A percentile compares a stretch with the other conserved stretches of the same genome.
phyloP scores from a whole-genome alignment of 2,888 invertebrate genomes.

The Onchidella celtica region DNA sequence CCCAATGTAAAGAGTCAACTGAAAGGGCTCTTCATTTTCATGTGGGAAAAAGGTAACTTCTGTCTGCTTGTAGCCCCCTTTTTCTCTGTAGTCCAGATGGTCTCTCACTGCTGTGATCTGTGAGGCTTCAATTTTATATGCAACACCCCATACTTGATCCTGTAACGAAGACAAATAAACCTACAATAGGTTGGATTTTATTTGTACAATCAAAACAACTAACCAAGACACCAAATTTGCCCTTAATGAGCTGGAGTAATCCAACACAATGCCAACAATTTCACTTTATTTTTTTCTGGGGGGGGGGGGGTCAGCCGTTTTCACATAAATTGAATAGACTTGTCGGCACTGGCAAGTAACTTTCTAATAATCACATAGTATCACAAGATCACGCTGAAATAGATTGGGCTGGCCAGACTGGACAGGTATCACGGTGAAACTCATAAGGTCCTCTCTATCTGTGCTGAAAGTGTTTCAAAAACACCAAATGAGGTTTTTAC shows the following conservation, averaged over 20 bases:
- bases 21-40: conserved; percentile 82
- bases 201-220: neutral
- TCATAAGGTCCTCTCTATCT: too few relatives aligned
- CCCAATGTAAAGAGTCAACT: conserved; percentile 90
- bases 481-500: too few relatives aligned
- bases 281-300: too few relatives aligned
- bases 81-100: conserved; percentile 94
- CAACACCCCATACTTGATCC: conserved; percentile 93
- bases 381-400: too few relatives aligned
- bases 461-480: too few relatives aligned
- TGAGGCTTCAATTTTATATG: conserved; percentile 89
- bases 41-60: conserved; percentile 87
- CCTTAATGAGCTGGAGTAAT: neutral
- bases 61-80: conserved; percentile 92
- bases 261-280: too few relatives aligned
- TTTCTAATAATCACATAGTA: too few relatives aligned
- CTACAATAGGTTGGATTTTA: neutral
- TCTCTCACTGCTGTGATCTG: conserved; percentile 86
- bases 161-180: conserved; percentile 61
- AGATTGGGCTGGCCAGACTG: too few relatives aligned
- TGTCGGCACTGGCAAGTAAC: too few relatives aligned
- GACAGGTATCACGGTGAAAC: too few relatives aligned
- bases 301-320: too few relatives aligned
- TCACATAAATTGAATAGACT: too few relatives aligned
- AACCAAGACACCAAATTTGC: neutral